Base-by-base conservation (phyloP, 2,113 vertebrate genomes). In the Eclectus roratus region DNA sequence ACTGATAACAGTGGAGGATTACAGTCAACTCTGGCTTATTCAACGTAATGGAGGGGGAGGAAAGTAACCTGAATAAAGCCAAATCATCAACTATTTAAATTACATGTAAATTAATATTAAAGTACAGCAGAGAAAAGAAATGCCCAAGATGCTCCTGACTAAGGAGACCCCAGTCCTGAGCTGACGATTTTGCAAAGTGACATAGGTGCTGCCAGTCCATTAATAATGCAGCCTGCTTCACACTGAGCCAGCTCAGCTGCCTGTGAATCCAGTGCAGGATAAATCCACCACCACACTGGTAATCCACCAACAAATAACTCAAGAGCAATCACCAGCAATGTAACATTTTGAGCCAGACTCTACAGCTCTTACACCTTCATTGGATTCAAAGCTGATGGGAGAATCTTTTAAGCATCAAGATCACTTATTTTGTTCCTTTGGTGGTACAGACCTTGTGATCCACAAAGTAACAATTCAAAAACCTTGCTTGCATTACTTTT, bases 1-100 rank as follows among this genome's bases (percentile, higher is more conserved):
- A 58, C 4, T 37, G 6, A 43, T 47, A 81, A 64, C 23, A 71
- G 25, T 3, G 63, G 13, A 60, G 20, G 25, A 35, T 46, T 71
- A 66, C 16, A 79, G 50, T 46, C 27, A 85, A 15, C 15, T 79
- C 73, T 50, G 17, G 11, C 2, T 85, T 71, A 68, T 71, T 44
- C 55, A 74, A 0, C 4, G 3, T 28, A 71, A 55, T 6, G 5
- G 53, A 84, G 3, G 1, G 4, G 9, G 1, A 58, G 6, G 27
- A 56, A 91, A 49, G n/a, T 31, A 69, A 49, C 29, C 25, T 44
- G 37, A 53, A 58, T 25, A 65, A 84, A 92, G 19, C 13, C 17
- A 70, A 91, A 85, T 29, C 8, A 77, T 20, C 25, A 50, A 5
- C 35, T 21, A 85, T 33, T 55, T 74, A 37, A 90, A 56, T 4